phyloP scores from a whole-genome alignment of 1,140 invertebrate genomes.

The Micrasema minimum region DNA sequence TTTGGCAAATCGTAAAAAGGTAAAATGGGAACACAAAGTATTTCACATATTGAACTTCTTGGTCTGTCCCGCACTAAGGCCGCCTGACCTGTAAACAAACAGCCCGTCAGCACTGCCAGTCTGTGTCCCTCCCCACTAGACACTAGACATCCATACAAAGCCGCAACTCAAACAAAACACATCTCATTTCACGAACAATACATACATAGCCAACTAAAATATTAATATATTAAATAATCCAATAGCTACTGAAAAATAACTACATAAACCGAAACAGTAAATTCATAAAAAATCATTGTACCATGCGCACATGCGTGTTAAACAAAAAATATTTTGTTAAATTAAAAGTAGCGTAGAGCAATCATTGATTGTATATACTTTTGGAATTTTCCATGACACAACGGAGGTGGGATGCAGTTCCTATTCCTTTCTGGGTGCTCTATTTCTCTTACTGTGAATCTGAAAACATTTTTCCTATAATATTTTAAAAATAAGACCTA shows the following conservation, averaged over 20 bases:
- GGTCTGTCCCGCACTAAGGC: constrained; percentile 43
- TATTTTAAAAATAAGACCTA: too few relatives aligned
- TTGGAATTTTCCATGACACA: not conserved
- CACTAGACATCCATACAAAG: constrained; percentile 46
- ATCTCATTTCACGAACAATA: constrained; percentile 51
- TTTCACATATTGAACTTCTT: constrained; percentile 56
- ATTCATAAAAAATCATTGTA: constrained; percentile 15
- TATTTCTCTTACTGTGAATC: constrained; percentile 12
- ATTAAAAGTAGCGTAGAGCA: constrained; percentile 25
- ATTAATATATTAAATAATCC: constrained; percentile 47
- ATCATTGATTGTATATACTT: constrained; percentile 20
- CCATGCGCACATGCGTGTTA: constrained; percentile 50
- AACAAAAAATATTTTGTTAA: constrained; percentile 37
- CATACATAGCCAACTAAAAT: constrained; percentile 44
- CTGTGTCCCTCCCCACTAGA: constrained; percentile 55
- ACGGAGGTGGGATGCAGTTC: not conserved
- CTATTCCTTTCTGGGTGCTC: not conserved
- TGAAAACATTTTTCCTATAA: constrained; percentile 36
- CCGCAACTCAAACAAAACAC: constrained; percentile 49
- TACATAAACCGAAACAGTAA: constrained; percentile 35
- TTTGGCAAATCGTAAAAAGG: constrained; percentile 51
- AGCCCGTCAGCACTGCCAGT: constrained; percentile 40
- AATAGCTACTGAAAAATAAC: constrained; percentile 48
- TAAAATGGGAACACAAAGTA: constrained; percentile 17
- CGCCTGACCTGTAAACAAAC: constrained; percentile 45